These are phyloP conservation scores for Leptinotarsa tumamoca DNA, from an alignment of 2,888 invertebrate genomes.

Conservation along the genomic window DNA sequence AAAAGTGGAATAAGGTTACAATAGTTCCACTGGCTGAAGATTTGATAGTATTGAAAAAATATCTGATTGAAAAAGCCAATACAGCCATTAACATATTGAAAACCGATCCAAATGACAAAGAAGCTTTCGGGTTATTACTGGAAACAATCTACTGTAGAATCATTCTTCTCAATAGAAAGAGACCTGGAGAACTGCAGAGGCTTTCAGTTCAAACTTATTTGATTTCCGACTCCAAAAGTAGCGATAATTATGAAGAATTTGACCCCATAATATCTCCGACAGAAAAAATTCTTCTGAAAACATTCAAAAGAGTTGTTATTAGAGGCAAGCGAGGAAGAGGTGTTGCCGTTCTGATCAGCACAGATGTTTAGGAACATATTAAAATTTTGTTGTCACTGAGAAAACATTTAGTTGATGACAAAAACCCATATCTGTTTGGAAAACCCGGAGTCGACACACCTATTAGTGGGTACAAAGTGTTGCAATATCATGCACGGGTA, in stretches of 20 bases:
- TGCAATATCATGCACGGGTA: constrained; percentile 33
- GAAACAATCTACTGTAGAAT: constrained; percentile 36
- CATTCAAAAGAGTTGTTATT: constrained; percentile 37
- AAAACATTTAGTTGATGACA: constrained; percentile 24
- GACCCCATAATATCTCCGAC: constrained; percentile 8
- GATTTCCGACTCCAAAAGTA: neutral
- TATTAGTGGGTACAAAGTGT: constrained; percentile 49
- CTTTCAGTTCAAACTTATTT: constrained; percentile 17
- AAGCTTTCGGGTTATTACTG: constrained; percentile 33
- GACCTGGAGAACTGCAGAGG: constrained; percentile 50
- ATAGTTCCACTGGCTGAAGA: constrained; percentile 36
- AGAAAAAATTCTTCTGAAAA: constrained; percentile 33
- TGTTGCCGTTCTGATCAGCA: constrained; percentile 42
- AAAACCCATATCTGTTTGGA: constrained; percentile 38
- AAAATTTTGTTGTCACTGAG: constrained; percentile 32
- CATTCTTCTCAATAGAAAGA: constrained; percentile 45
- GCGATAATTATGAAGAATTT: constrained; percentile 40
- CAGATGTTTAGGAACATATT: constrained; percentile 49
- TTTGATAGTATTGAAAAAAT: constrained; percentile 45
- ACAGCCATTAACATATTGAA: constrained; percentile 3
- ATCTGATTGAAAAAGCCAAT: constrained; percentile 25
- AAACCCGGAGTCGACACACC: constrained; percentile 28
- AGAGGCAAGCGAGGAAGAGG: constrained; percentile 38
- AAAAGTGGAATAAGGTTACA: constrained; percentile 27
- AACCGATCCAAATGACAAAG: neutral